Percentiles rank a stretch among this genome's conserved stretches.
phyloP scores from a whole-genome alignment of 2,888 invertebrate genomes.

The Athrips mouffetella region DNA sequence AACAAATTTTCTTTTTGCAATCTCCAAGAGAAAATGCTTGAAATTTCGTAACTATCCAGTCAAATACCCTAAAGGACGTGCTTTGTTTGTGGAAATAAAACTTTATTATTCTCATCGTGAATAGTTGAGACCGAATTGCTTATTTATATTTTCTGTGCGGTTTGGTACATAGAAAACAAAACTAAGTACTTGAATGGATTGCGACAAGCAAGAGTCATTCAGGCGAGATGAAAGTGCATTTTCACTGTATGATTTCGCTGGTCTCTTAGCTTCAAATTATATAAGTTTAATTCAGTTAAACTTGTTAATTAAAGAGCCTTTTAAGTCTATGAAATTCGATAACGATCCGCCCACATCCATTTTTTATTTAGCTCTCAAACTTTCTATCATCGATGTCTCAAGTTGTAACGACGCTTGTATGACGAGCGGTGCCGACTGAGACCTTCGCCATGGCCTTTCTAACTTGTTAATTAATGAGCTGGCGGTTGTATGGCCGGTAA shows the following conservation, averaged over 20 bases:
- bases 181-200: conserved; percentile 30
- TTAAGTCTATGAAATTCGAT: neutral
- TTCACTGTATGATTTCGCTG: neutral
- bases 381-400: neutral
- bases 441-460: conserved; percentile 65
- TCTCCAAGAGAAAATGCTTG: neutral
- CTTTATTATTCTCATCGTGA: conserved; percentile 37
- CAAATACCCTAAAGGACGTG: conserved; percentile 31
- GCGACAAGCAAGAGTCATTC: neutral
- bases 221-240: neutral
- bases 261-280: neutral
- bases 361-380: neutral
- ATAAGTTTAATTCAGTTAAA: neutral
- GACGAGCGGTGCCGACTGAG: conserved; percentile 30
- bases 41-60: neutral
- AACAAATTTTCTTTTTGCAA: no score
- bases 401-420: conserved; percentile 3
- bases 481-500: conserved; percentile 39
- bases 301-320: neutral
- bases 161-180: conserved; percentile 34
- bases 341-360: neutral
- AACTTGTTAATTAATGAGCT: conserved; percentile 49
- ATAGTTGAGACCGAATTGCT: conserved; percentile 42
- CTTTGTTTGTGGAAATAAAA: conserved; percentile 31
- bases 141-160: conserved; percentile 42